A percentile compares a stretch with the other conserved stretches of the same genome.
Evolutionary conservation across 2,888 invertebrate genomes (phyloP).

Genomic region (Cantharis flavilabris): DNA sequence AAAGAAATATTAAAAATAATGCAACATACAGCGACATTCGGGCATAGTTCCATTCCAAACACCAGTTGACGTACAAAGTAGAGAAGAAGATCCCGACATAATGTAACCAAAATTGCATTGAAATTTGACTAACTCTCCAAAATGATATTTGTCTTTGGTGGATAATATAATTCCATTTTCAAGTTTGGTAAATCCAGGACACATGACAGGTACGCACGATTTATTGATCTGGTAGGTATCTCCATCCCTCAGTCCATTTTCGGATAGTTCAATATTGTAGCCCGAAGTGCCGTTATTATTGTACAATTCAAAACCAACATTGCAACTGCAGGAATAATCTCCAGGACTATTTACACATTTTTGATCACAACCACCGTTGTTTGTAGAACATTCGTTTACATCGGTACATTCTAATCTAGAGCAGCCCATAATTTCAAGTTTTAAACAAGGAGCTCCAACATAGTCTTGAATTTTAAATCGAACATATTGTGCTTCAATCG

Average conservation of each 20-base stretch:
- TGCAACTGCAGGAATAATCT: conserved; percentile 85
- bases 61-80: conserved; percentile 88
- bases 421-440: conserved; percentile 91
- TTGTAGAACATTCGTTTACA: conserved; percentile 82
- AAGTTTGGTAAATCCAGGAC: conserved; percentile 74
- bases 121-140: conserved; percentile 87
- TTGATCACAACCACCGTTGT: conserved; percentile 92
- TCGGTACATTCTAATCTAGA: conserved; percentile 87
- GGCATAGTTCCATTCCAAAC: conserved; percentile 94
- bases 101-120: conserved; percentile 95
- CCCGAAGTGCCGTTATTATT: conserved; percentile 88
- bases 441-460: conserved; percentile 85
- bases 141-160: conserved; percentile 83
- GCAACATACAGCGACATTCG: conserved; percentile 81
- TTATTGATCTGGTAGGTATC: conserved; percentile 90
- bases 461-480: conserved; percentile 85
- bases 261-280: conserved; percentile 76
- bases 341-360: conserved; percentile 91
- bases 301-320: conserved; percentile 90
- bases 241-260: conserved; percentile 86
- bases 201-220: conserved; percentile 93
- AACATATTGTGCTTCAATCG: conserved; percentile 88
- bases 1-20: conserved; percentile 2
- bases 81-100: conserved; percentile 83
- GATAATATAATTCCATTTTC: conserved; percentile 85